These are phyloP conservation scores for Macrotus californicus DNA, from an alignment of 2,113 vertebrate genomes.

Conservation along the genomic window DNA sequence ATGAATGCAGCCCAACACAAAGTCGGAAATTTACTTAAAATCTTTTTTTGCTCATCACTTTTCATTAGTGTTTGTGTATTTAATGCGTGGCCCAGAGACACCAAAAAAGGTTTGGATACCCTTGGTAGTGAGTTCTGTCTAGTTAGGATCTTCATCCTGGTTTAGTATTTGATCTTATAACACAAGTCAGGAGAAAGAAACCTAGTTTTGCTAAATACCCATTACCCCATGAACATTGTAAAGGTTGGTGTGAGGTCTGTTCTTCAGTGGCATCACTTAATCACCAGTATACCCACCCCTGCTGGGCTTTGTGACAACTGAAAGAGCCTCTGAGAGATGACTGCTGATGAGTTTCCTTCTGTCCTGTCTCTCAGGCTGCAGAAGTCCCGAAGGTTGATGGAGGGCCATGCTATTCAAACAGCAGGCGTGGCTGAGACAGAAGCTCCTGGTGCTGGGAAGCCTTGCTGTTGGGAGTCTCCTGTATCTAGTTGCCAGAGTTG, in stretches of 20 bases:
- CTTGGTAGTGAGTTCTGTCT: not conserved
- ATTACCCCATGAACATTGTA: not conserved
- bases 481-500: slow-evolving; percentile 96
- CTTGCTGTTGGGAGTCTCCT: slow-evolving; percentile 94
- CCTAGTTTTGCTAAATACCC: slow-evolving; percentile 54
- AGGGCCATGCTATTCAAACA: slow-evolving; percentile 99
- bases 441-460: slow-evolving; percentile 94
- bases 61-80: too few relatives aligned
- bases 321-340: slow-evolving; percentile 54
- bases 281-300: slow-evolving; percentile 70
- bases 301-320: slow-evolving; percentile 76
- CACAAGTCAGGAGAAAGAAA: not conserved
- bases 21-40: too few relatives aligned
- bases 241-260: not conserved
- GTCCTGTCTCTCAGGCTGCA: slow-evolving; percentile 84
- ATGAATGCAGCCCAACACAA: too few relatives aligned
- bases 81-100: too few relatives aligned
- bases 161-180: not conserved
- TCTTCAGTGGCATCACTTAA: slow-evolving; percentile 61
- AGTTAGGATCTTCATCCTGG: not conserved
- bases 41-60: too few relatives aligned
- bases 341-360: slow-evolving; percentile 77
- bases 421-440: slow-evolving; percentile 98
- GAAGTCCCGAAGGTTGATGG: slow-evolving; percentile 98
- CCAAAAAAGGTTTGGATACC: too few relatives aligned